These are phyloP conservation scores for Xestia c-nigrum DNA, from an alignment of 2,888 invertebrate species.

Conservation along the genomic window DNA sequence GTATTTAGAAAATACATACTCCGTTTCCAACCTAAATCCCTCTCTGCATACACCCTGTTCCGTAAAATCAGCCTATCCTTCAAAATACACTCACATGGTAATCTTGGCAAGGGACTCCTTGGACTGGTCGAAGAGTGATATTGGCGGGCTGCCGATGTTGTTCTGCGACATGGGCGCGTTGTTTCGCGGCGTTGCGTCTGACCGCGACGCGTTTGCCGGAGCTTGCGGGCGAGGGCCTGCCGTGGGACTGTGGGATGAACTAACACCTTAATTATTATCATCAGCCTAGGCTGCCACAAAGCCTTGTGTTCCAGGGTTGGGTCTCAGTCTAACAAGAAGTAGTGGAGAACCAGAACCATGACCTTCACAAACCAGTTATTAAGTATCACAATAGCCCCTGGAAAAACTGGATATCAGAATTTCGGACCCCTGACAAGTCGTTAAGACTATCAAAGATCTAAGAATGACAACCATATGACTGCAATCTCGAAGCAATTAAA, in stretches of 20 bases:
- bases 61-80: neutral
- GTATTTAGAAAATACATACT: neutral
- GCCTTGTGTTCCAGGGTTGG: neutral
- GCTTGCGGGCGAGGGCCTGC: conserved; percentile 64
- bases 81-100: conserved; percentile 78
- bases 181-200: conserved; percentile 55
- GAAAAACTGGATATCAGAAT: neutral
- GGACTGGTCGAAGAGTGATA: conserved; percentile 86
- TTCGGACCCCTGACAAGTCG: neutral
- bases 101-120: conserved; percentile 83
- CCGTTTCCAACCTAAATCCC: neutral
- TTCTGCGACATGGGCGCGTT: conserved; percentile 64
- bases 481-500: neutral
- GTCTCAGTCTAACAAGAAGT: neutral
- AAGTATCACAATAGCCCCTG: neutral
- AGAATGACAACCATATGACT: neutral
- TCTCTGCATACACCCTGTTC: neutral
- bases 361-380: neutral
- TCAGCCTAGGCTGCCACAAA: too few relatives aligned
- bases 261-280: neutral
- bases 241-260: conserved; percentile 62
- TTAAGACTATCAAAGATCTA: neutral
- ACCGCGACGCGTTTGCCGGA: conserved; percentile 56
- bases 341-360: neutral
- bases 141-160: conserved; percentile 77